Evolutionary conservation across 2,113 vertebrate species (phyloP).

Genomic region (Gobiocypris rarus): DNA sequence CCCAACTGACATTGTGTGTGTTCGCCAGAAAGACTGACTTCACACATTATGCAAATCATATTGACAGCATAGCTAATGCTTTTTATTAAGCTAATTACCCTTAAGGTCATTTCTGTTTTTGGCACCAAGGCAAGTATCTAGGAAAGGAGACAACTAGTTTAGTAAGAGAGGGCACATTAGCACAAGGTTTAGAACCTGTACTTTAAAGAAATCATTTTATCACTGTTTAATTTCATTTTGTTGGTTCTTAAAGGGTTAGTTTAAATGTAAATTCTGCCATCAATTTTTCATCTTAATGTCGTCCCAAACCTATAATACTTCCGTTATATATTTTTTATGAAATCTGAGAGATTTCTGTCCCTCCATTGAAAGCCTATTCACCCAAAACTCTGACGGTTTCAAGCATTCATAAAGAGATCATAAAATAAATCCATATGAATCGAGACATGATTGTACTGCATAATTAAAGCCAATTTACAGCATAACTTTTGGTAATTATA

Average conservation of each 20-base stretch:
- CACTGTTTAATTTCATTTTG: background rate
- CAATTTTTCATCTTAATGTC: background rate
- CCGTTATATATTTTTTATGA: background rate
- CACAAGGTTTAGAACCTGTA: background rate
- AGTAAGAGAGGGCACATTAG: background rate
- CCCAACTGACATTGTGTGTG: slow-evolving; percentile 59
- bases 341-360: too few relatives aligned
- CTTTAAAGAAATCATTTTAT: background rate
- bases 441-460: too few relatives aligned
- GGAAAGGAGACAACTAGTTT: background rate
- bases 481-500: too few relatives aligned
- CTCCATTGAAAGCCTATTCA: too few relatives aligned
- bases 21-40: slow-evolving; percentile 64
- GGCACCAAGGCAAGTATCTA: slow-evolving; percentile 27
- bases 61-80: slow-evolving; percentile 77
- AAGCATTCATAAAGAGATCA: too few relatives aligned
- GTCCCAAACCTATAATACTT: background rate
- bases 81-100: slow-evolving; percentile 75
- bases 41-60: slow-evolving; percentile 74
- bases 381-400: too few relatives aligned
- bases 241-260: background rate
- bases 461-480: too few relatives aligned
- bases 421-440: too few relatives aligned
- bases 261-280: background rate
- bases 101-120: slow-evolving; percentile 67